Evolutionary conservation across 37 sponge, comb jelly and placozoan species (phyloP).

Genomic region (Chondrilla cf. caribensis): DNA sequence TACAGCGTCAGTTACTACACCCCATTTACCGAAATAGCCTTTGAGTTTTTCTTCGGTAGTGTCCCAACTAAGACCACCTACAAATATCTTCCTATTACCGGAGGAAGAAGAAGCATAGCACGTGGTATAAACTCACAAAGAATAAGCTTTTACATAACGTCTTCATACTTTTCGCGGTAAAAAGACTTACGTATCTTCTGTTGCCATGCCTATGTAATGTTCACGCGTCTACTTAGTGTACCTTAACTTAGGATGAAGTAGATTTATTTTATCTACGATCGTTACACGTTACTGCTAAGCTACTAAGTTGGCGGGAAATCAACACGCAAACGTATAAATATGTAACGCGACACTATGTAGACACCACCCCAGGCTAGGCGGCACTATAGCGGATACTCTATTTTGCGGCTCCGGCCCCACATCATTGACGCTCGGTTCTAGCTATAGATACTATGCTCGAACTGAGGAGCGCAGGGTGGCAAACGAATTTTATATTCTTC

Average conservation of each 20-base stretch:
- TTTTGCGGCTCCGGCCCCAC: too few species aligned
- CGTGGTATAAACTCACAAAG: neutral
- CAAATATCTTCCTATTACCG: constrained; percentile 55
- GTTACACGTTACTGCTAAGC: constrained; percentile 9
- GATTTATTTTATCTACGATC: constrained; percentile 2
- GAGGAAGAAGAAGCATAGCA: neutral
- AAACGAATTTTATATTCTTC: too few species aligned
- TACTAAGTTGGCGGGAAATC: constrained; percentile 5
- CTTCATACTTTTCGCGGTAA: neutral
- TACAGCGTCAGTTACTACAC: constrained; percentile 56
- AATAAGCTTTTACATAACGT: neutral
- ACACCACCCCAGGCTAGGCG: neutral
- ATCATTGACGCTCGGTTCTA: too few species aligned
- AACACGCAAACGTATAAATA: neutral
- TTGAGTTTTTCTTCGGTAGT: constrained; percentile 55
- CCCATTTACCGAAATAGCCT: constrained; percentile 50
- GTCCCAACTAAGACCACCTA: constrained; percentile 69
- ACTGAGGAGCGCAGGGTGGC: too few species aligned
- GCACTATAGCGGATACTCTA: neutral
- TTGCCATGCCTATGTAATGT: constrained; percentile 9
- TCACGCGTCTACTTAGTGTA: constrained; percentile 12
- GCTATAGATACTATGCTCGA: too few species aligned
- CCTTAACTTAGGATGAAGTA: constrained; percentile 14
- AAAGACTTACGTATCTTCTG: neutral
- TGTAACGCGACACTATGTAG: neutral